Conservation (phyloP, 2,888 invertebrate species). For the Ceriagrion tenellum region DNA sequence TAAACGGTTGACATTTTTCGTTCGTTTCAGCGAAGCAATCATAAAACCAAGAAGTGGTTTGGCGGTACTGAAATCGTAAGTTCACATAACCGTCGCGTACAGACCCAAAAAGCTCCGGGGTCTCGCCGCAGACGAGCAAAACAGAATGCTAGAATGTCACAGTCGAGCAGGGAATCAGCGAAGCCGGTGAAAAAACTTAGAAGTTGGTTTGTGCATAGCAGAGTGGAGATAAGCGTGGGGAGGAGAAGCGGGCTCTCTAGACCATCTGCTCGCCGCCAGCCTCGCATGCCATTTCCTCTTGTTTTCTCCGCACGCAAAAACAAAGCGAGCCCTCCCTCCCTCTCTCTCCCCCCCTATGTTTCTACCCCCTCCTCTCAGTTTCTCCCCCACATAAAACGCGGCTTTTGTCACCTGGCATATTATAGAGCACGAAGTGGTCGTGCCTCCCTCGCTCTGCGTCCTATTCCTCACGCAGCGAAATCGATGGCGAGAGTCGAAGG, state of each 20-base stretch:
- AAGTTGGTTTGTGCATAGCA: neutral
- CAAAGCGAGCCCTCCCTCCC: neutral
- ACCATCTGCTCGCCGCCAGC: neutral
- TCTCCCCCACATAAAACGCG: neutral
- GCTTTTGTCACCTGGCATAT: conserved; percentile 1
- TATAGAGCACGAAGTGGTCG: neutral
- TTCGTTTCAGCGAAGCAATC: too few relatives aligned
- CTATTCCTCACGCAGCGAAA: neutral
- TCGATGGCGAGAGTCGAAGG: neutral
- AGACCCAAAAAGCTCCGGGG: neutral
- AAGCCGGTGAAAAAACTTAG: neutral
- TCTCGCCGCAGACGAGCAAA: neutral
- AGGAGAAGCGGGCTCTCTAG: neutral
- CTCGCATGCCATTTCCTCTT: conserved; percentile 30
- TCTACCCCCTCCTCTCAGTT: neutral
- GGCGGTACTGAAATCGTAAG: neutral
- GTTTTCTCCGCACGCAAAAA: neutral
- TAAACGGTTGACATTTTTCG: too few relatives aligned
- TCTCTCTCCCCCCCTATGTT: neutral
- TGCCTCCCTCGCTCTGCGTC: neutral
- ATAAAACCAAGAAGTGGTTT: neutral
- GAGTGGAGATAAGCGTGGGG: neutral
- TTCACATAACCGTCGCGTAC: neutral
- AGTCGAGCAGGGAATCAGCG: neutral
- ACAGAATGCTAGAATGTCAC: neutral